Evolutionary conservation across 1,140 invertebrate genomes (phyloP).

Genomic region (Apolygus lucorum): DNA sequence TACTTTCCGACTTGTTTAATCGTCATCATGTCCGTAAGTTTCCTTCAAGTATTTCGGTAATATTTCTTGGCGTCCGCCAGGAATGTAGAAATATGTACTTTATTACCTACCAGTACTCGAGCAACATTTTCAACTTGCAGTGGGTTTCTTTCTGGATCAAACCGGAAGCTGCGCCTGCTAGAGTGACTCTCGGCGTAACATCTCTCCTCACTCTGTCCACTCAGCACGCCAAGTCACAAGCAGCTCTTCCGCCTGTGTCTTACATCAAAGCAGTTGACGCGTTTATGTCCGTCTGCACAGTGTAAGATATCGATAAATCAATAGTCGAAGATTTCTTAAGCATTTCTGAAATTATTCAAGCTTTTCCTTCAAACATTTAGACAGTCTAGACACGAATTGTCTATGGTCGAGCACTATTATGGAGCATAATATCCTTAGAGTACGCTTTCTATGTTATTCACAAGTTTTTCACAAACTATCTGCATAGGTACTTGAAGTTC

Average conservation of each 20-base stretch:
- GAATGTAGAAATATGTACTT: no score
- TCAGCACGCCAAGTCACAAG: slow-evolving; percentile 84
- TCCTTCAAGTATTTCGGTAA: neutral
- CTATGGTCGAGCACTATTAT: no score
- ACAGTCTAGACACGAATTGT: no score
- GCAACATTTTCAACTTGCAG: slow-evolving; percentile 38
- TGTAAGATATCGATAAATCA: no score
- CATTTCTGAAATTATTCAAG: no score
- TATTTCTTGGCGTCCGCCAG: no score
- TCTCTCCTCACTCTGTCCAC: slow-evolving; percentile 82
- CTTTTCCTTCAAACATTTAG: no score
- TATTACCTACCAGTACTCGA: neutral
- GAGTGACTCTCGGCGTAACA: slow-evolving; percentile 83
- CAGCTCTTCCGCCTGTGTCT: slow-evolving; percentile 76
- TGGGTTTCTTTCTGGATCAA: slow-evolving; percentile 94
- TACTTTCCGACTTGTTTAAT: slow-evolving; percentile 81
- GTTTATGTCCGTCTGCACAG: slow-evolving; percentile 84
- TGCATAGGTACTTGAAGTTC: no score
- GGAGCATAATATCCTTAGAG: no score
- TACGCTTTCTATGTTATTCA: no score
- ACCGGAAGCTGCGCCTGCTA: slow-evolving; percentile 74
- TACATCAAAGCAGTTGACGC: slow-evolving; percentile 84
- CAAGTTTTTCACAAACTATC: no score
- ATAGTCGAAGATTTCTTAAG: no score
- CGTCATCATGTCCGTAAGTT: slow-evolving; percentile 75